A percentile compares a stretch with the other conserved stretches of the same genome.
Evolutionary conservation across 2,113 vertebrate genomes (phyloP).

Genomic region (Oncorhynchus kisutch): DNA sequence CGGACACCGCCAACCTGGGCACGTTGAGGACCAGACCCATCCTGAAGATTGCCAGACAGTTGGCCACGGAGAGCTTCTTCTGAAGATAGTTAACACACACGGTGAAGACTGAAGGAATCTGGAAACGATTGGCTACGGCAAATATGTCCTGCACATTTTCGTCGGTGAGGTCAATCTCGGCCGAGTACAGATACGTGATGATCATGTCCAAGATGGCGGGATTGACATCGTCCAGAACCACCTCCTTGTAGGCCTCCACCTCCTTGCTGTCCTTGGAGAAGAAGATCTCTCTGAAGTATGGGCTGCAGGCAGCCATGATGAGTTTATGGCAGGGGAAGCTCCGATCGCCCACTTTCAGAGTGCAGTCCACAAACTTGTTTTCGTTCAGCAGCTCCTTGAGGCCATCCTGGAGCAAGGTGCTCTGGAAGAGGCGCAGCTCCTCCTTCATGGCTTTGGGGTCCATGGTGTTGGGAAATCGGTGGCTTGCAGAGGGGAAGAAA

Average conservation of each 20-base stretch:
- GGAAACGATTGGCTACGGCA: slow-evolving; percentile 93
- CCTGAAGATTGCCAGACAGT: slow-evolving; percentile 94
- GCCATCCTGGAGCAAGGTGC: slow-evolving; percentile 96
- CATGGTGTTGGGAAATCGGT: slow-evolving; percentile 68
- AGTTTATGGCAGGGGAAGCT: slow-evolving; percentile 93
- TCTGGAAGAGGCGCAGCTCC: slow-evolving; percentile 96
- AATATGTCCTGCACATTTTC: slow-evolving; percentile 96
- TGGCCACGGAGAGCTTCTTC: slow-evolving; percentile 86
- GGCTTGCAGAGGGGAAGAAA: slow-evolving; percentile 67
- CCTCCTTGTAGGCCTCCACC: slow-evolving; percentile 83
- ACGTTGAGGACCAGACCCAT: slow-evolving; percentile 93
- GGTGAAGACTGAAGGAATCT: slow-evolving; percentile 97
- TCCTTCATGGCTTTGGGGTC: slow-evolving; percentile 92
- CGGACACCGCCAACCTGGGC: slow-evolving; percentile 87
- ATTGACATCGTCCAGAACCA: slow-evolving; percentile 90
- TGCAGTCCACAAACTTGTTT: slow-evolving; percentile 97
- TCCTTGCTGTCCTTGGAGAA: slow-evolving; percentile 91
- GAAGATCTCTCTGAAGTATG: slow-evolving; percentile 97
- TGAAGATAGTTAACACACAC: slow-evolving; percentile 97
- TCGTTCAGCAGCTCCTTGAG: slow-evolving; percentile 96
- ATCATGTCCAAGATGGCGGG: slow-evolving; percentile 87
- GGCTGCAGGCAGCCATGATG: slow-evolving; percentile 96
- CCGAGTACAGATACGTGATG: slow-evolving; percentile 93
- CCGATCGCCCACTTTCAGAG: slow-evolving; percentile 91
- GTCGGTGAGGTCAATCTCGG: slow-evolving; percentile 93